phyloP scores from a whole-genome alignment of 2,888 invertebrate genomes.

The Ophion costatus region DNA sequence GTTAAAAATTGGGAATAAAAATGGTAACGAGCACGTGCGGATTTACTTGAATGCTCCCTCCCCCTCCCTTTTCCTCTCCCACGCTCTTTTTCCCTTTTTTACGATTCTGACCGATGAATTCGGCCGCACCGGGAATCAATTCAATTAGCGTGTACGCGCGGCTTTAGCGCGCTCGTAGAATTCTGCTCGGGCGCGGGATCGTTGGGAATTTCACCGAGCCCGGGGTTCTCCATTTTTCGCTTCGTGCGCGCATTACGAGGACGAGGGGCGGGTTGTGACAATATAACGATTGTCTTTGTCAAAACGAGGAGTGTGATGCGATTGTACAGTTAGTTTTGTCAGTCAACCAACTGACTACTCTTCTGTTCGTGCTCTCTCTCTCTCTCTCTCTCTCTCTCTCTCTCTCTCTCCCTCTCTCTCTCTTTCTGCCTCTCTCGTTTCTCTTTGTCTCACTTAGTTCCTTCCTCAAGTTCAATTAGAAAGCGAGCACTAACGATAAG shows the following conservation, averaged over 20 bases:
- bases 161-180: slow-evolving; percentile 40
- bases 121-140: slow-evolving; percentile 58
- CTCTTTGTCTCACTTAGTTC: slow-evolving; percentile 11
- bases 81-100: slow-evolving; percentile 21
- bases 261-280: slow-evolving; percentile 37
- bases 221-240: slow-evolving; percentile 45
- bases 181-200: background rate
- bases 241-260: slow-evolving; percentile 53
- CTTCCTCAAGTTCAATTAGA: slow-evolving; percentile 67
- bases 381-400: slow-evolving; percentile 33
- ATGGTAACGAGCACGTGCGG: slow-evolving; percentile 62
- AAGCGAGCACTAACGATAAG: slow-evolving; percentile 67
- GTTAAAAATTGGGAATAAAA: slow-evolving; percentile 65
- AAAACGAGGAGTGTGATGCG: slow-evolving; percentile 47
- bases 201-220: slow-evolving; percentile 24
- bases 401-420: slow-evolving; percentile 32
- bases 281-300: slow-evolving; percentile 58
- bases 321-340: slow-evolving; percentile 60
- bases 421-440: slow-evolving; percentile 40
- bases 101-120: slow-evolving; percentile 56
- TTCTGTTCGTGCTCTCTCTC: slow-evolving; percentile 41
- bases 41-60: slow-evolving; percentile 34
- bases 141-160: slow-evolving; percentile 64
- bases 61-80: too few relatives aligned
- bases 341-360: slow-evolving; percentile 47